Evolutionary conservation across 2,797 vertebrate species (phyloP), one percentile per base, ranked within the genome.

Genomic region (Danio choprae): DNA sequence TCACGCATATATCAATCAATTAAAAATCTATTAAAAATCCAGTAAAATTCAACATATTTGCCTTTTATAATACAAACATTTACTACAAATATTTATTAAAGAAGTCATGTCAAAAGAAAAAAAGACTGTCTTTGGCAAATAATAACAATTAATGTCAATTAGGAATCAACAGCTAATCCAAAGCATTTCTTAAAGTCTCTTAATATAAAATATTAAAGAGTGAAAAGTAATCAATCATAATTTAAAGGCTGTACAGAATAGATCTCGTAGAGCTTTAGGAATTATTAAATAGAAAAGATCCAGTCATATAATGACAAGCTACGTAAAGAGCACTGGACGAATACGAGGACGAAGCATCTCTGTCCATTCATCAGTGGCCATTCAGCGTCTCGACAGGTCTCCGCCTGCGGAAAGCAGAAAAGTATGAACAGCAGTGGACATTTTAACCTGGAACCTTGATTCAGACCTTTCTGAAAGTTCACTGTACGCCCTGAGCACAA

Each of bases 301-400:
- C 85, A 84, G 90, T 92, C 92, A 91, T 90, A 90, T 91, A 89
- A 91, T 90, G 91, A 93, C 80, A 44, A 78, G 83, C 90, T 86
- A 90, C 81, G 71, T 74, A 76, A 78, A 82, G 67, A 84, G 83
- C 83, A 86, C 79, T 81, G 79, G 15, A 85, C 60, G 59, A 79
- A 62, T 48, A 55, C 38, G 51, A 80, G 40, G 70, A 60, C 12
- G 74, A 5, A 62, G 15, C 72, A n/a, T 62, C 53, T 60, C 65
- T 63, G 56, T 86, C 48, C 43, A 46, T 79, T 69, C 55, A 43
- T 59, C 67, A 12, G 71, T 67, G 73, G 36, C 48, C 16, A 18
- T 79, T 94, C 86, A 95, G 85, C 93, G 93, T 65, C 86, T 91
- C 84, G 93, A 92, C 90, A 93, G 87, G 87, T 94, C 93, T 5